Evolutionary conservation across 2,888 invertebrate species (phyloP), one percentile per base, ranked within the genome.

Genomic region (Chymomyza procnemis): DNA sequence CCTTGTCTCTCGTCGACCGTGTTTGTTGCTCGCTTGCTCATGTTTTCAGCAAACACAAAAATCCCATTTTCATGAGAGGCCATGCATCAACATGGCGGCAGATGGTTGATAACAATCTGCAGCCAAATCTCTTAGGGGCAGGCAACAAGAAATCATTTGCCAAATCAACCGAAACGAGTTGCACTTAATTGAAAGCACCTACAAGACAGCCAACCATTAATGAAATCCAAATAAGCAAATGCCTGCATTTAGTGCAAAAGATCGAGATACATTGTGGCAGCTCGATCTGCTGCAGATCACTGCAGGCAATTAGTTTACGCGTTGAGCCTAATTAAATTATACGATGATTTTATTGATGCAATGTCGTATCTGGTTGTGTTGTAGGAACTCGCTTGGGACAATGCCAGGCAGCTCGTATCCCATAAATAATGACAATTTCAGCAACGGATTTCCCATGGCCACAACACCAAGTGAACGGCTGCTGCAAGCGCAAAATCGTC

Each of bases 401-500:
- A 88, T 88, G 88, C 79, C 89, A 46, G 88, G 84, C 74, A 84
- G 81, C 63, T 85, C 88, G 60, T 79, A 78, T 71, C 88, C 88
- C 34, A 74, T 75, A 64, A 88, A 88, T 66, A 88, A 88, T 68
- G 89, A 89, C 54, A 88, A 89, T 55, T 88, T 88, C 71, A 86
- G 85, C 74, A 77, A 79, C 78, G 88, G 89, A 4, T 89, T 85
- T 61, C 82, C 85, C 30, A 74, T 76, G 74, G 75, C 79, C 22
- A 83, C 74, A 61, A 84, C 87, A 56, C 90, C 90, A 67, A 85
- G 87, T 8, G 80, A 87, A 69, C 76, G 85, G 19, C 58, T 89
- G 60, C 73, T 85, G 46, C 88, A 90, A 63, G 82, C 89, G 3
- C 87, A 89, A 66, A 89, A 88, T 50, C 90, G 91, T 50, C 90